phyloP scores from a whole-genome alignment of 2,888 invertebrate genomes.

The Orchestes rusci region DNA sequence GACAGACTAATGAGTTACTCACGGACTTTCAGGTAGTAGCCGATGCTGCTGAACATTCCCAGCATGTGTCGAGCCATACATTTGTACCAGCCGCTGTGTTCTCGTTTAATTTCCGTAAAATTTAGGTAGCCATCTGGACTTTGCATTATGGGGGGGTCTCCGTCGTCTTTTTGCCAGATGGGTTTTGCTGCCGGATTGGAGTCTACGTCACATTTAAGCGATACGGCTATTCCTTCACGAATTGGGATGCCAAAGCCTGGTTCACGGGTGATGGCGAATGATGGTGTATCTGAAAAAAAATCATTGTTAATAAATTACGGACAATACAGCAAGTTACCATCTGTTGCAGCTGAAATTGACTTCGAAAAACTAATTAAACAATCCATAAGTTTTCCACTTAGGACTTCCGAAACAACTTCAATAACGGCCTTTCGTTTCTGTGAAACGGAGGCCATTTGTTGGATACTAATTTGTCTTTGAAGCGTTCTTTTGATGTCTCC shows the following conservation, averaged over 20 bases:
- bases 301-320: too few species aligned
- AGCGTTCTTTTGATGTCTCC: too few species aligned
- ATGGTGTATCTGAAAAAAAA: slow-evolving; percentile 68
- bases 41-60: slow-evolving; percentile 81
- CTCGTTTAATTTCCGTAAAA: slow-evolving; percentile 69
- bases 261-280: slow-evolving; percentile 85
- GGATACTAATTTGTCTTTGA: too few species aligned
- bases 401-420: too few species aligned
- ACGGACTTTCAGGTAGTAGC: slow-evolving; percentile 87
- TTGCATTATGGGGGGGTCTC: slow-evolving; percentile 54
- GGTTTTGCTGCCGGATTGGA: slow-evolving; percentile 84
- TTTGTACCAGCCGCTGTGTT: slow-evolving; percentile 90
- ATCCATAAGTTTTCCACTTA: too few species aligned
- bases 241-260: slow-evolving; percentile 90
- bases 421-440: too few species aligned
- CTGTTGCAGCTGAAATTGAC: too few species aligned
- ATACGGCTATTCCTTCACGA: slow-evolving; percentile 80
- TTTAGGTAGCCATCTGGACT: slow-evolving; percentile 75
- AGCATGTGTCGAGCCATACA: slow-evolving; percentile 79
- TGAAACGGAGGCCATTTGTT: too few species aligned
- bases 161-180: slow-evolving; percentile 64
- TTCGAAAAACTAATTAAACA: too few species aligned
- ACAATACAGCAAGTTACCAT: too few species aligned
- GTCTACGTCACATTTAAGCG: slow-evolving; percentile 87
- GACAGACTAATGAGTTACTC: too few species aligned